Percentiles rank a stretch among this genome's conserved stretches.
These are phyloP conservation scores for Takifugu rubripes DNA, from an alignment of 2,797 vertebrate genomes.

Conservation along the genomic window DNA sequence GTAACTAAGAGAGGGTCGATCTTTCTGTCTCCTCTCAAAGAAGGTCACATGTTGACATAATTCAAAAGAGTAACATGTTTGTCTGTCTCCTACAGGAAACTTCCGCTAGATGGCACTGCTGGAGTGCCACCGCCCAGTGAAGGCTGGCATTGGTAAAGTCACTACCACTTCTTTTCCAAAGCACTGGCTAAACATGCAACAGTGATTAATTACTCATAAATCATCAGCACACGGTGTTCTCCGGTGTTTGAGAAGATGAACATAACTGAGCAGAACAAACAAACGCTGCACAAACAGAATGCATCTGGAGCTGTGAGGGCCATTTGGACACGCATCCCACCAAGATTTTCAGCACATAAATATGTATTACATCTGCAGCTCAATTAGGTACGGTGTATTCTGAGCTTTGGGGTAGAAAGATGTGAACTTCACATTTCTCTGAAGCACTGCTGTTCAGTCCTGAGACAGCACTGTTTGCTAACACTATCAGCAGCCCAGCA, in stretches of 20 bases:
- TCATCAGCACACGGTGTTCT: slow-evolving; percentile 61
- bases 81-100: slow-evolving; percentile 23
- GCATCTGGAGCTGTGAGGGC: slow-evolving; percentile 32
- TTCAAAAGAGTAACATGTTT: not conserved
- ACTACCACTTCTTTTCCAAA: slow-evolving; percentile 35
- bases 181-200: slow-evolving; percentile 41
- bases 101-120: slow-evolving; percentile 77
- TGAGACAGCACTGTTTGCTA: slow-evolving; percentile 28
- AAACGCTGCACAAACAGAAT: slow-evolving; percentile 16
- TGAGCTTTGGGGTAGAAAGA: slow-evolving; percentile 54
- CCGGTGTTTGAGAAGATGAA: slow-evolving; percentile 57
- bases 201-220: slow-evolving; percentile 69
- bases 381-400: slow-evolving; percentile 55
- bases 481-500: slow-evolving; percentile 33
- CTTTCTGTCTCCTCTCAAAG: no score
- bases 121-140: slow-evolving; percentile 36
- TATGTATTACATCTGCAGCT: slow-evolving; percentile 65
- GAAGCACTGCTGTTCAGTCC: slow-evolving; percentile 29
- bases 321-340: slow-evolving; percentile 49
- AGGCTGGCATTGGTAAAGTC: slow-evolving; percentile 43
- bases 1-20: no score
- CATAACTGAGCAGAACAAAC: slow-evolving; percentile 28
- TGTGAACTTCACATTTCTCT: slow-evolving; percentile 43
- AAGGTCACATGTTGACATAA: no score
- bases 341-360: slow-evolving; percentile 54